These are phyloP conservation scores for Contarinia nasturtii DNA, from an alignment of 1,140 invertebrate genomes.

Conservation along the genomic window DNA sequence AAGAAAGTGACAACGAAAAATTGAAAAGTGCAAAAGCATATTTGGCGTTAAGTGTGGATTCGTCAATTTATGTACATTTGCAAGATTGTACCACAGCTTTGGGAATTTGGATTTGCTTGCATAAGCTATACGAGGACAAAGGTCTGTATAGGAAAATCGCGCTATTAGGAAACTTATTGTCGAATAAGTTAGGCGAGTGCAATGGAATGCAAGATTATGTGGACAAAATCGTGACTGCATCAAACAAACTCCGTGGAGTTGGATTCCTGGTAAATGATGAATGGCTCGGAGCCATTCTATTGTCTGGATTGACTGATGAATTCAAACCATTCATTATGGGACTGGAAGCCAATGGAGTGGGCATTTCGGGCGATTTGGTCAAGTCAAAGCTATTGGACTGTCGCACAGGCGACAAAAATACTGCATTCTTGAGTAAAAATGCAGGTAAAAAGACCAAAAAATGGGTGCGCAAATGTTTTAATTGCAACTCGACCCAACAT, in stretches of 20 bases:
- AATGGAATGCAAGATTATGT: slow-evolving; percentile 16
- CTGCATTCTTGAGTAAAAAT: background rate
- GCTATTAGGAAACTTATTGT: slow-evolving; percentile 13
- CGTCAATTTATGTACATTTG: slow-evolving; percentile 14
- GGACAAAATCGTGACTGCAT: slow-evolving; percentile 9
- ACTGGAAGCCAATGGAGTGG: background rate
- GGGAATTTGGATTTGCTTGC: slow-evolving; percentile 13
- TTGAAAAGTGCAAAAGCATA: slow-evolving; percentile 4
- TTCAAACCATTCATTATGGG: slow-evolving; percentile 20
- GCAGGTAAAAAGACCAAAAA: background rate
- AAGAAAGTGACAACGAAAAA: slow-evolving; percentile 12
- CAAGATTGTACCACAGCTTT: slow-evolving; percentile 7
- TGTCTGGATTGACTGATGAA: slow-evolving; percentile 17
- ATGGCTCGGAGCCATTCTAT: slow-evolving; percentile 16
- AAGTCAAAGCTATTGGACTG: background rate
- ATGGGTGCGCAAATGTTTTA: background rate
- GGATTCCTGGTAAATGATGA: slow-evolving; percentile 10
- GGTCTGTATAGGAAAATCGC: slow-evolving; percentile 18
- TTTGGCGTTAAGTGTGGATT: slow-evolving; percentile 15
- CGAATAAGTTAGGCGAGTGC: slow-evolving; percentile 12
- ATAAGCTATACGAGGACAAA: slow-evolving; percentile 15
- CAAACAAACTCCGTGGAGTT: background rate
- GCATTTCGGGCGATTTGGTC: background rate
- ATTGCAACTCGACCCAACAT: background rate
- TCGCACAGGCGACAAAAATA: background rate